Evolutionary conservation across 2,888 invertebrate genomes (phyloP), one percentile per base, ranked within the genome.

Genomic region (Diogma glabrata): DNA sequence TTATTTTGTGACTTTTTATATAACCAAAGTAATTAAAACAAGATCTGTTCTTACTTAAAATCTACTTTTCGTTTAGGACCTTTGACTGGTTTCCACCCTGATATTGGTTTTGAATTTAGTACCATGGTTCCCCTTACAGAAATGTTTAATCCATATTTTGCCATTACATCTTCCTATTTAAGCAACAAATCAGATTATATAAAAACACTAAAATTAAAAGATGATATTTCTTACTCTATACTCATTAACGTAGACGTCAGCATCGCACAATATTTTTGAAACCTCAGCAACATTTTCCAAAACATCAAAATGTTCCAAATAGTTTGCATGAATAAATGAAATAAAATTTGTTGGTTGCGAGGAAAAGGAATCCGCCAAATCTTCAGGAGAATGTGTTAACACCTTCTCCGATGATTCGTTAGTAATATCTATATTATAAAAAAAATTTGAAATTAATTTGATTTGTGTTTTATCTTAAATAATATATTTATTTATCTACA

Each of bases 61-160:
- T n/a, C n/a, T n/a, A n/a, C n/a, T n/a, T n/a, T n/a, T 7, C 24
- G 24, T 24, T 43, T 51, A 8, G 51, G 65, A 3, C 78, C 82
- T 58, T 75, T 75, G 1, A 87, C 79, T 51, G 84, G 84, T 67
- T 81, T 83, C 86, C 87, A 87, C 26, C 79, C 81, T 12, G 77
- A 76, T 2, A 82, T 73, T 14, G 82, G 83, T 20, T 77, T 72
- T 61, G 75, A 72, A 67, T 88, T 88, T 19, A 75, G 68, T 5
- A 82, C 67, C 87, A 88, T 87, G 20, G 84, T 65, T 20, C 86
- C 83, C 48, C 84, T 75, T 16, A 84, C 74, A 17, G 77, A 74
- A 19, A 76, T 70, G 63, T 79, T 84, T 56, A 81, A 67, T 19
- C 82, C 83, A 65, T 76, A 77, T 60, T 60, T 12, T 5, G 55